phyloP scores from a whole-genome alignment of 1,140 invertebrate genomes.

The Drosophila erecta region DNA sequence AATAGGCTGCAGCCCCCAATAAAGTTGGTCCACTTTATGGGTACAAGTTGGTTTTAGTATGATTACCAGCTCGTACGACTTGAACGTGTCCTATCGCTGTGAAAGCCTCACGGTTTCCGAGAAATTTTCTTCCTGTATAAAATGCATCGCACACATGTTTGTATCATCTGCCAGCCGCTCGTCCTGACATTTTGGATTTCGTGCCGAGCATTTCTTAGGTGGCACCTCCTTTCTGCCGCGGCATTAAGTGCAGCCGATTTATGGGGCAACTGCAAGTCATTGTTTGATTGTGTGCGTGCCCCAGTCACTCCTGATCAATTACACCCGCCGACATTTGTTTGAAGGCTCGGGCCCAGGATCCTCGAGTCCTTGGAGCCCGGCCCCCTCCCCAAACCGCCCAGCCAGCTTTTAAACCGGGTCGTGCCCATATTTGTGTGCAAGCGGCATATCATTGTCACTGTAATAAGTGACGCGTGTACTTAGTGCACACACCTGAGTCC shows the following conservation, averaged over 20 bases:
- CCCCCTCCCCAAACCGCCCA: background rate
- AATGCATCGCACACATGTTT: constrained; percentile 34
- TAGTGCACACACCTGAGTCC: constrained; percentile 54
- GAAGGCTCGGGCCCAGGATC: constrained; percentile 4
- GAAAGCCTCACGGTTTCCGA: constrained; percentile 9
- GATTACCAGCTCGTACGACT: constrained; percentile 5
- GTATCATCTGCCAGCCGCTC: constrained; percentile 9
- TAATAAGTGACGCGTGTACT: constrained; percentile 79
- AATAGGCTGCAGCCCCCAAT: background rate
- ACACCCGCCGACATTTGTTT: constrained; percentile 70
- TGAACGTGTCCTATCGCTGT: constrained; percentile 7
- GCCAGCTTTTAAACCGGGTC: constrained; percentile 3
- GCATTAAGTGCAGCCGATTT: constrained; percentile 61
- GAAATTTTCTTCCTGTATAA: constrained; percentile 24
- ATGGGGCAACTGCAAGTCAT: constrained; percentile 67
- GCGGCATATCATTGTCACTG: constrained; percentile 76
- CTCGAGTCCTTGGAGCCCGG: background rate
- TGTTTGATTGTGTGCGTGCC: constrained; percentile 72
- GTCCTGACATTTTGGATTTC: constrained; percentile 45
- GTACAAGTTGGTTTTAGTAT: background rate
- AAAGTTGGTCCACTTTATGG: background rate
- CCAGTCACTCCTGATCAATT: constrained; percentile 73
- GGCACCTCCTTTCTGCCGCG: background rate
- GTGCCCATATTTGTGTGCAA: constrained; percentile 52
- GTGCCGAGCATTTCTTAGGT: constrained; percentile 58